These are phyloP conservation scores for Drosophila mayri DNA, from an alignment of 1,140 invertebrate species.

Conservation along the genomic window DNA sequence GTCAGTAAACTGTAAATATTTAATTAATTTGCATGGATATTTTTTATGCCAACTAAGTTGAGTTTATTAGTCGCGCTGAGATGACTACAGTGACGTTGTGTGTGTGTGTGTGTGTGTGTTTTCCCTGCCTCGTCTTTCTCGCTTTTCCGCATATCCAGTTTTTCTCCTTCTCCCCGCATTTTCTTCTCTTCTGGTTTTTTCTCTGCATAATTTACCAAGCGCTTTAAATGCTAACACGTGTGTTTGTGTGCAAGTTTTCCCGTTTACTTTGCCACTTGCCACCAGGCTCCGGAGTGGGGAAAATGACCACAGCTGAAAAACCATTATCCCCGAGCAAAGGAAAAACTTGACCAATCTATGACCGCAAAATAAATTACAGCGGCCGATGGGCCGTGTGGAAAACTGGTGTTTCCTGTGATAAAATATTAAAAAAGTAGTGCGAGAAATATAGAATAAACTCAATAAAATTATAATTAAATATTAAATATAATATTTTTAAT, in stretches of 20 bases:
- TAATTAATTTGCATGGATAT: slow-evolving; percentile 83
- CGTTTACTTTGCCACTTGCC: slow-evolving; percentile 20
- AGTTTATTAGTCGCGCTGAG: slow-evolving; percentile 74
- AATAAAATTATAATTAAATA: neutral
- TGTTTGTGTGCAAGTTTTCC: slow-evolving; percentile 27
- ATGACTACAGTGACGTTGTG: slow-evolving; percentile 36
- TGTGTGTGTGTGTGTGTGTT: slow-evolving; percentile 11
- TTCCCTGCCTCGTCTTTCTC: slow-evolving; percentile 2
- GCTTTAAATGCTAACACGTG: slow-evolving; percentile 44
- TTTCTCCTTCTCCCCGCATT: neutral
- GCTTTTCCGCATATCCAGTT: slow-evolving; percentile 17
- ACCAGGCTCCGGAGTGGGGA: slow-evolving; percentile 12
- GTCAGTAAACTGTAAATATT: slow-evolving; percentile 82
- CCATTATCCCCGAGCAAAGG: slow-evolving; percentile 13
- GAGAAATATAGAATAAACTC: no score
- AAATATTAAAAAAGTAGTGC: neutral
- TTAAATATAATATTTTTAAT: neutral
- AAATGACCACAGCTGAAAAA: slow-evolving; percentile 37
- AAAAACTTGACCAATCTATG: slow-evolving; percentile 28
- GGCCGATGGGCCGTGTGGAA: slow-evolving; percentile 9
- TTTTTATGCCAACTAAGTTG: slow-evolving; percentile 76
- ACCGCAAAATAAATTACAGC: slow-evolving; percentile 17
- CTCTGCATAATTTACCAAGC: slow-evolving; percentile 42
- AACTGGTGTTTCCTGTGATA: slow-evolving; percentile 8
- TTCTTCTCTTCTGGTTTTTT: slow-evolving; percentile 1